These are phyloP conservation scores for Macrophya annulata DNA, from an alignment of 2,888 invertebrate genomes.

Conservation along the genomic window DNA sequence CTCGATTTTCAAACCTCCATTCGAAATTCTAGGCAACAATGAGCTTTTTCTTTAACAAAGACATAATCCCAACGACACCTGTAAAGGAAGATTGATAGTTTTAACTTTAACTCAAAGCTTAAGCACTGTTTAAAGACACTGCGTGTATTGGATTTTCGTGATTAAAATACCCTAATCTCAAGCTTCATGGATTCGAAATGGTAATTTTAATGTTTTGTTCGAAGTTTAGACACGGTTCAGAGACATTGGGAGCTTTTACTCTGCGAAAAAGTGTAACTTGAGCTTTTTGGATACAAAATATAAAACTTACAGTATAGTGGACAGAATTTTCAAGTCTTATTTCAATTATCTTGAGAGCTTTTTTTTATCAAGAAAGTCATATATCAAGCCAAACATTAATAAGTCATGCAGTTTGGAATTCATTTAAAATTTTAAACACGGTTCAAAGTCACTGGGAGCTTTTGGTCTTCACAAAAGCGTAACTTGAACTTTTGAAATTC, in stretches of 20 bases:
- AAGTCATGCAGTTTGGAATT: background rate
- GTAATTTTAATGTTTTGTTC: background rate
- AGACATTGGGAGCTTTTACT: background rate
- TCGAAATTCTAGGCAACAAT: background rate
- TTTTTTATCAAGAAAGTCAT: background rate
- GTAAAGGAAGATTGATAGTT: constrained; percentile 8
- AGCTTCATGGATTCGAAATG: background rate
- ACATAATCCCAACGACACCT: constrained; percentile 4
- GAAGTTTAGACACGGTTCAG: background rate
- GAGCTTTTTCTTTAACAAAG: background rate
- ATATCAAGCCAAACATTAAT: background rate
- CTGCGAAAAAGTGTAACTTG: background rate
- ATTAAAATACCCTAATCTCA: background rate
- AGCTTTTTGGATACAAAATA: background rate
- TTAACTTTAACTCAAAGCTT: constrained; percentile 5
- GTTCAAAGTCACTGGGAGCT: background rate
- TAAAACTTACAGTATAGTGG: background rate
- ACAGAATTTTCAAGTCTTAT: background rate
- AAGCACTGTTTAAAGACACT: background rate
- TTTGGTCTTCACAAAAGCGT: background rate
- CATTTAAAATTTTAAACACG: background rate
- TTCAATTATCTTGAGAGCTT: background rate
- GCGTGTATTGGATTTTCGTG: background rate
- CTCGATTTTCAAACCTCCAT: constrained; percentile 30
- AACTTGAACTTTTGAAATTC: background rate